phyloP scores from a whole-genome alignment of 2,888 invertebrate species.

The Rhogogaster chlorosoma region DNA sequence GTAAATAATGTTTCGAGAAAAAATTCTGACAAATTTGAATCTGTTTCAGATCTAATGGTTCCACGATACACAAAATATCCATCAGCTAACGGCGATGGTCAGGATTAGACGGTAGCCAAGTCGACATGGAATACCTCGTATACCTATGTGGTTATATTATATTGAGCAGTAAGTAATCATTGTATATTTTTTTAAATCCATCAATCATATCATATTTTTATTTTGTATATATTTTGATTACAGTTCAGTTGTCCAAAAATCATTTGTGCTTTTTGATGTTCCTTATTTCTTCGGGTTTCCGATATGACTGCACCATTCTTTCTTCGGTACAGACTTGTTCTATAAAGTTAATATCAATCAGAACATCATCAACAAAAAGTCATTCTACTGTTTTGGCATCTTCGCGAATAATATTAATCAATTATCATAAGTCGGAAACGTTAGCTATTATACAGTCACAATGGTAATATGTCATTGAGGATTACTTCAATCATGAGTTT shows the following conservation, averaged over 20 bases:
- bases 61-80: background rate
- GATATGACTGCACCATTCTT: slow-evolving; percentile 3
- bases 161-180: background rate
- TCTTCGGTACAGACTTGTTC: background rate
- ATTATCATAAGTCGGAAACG: background rate
- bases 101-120: background rate
- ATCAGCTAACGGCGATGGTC: background rate
- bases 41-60: background rate
- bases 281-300: background rate
- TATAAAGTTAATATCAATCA: background rate
- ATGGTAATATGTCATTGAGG: background rate
- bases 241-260: background rate
- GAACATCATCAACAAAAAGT: background rate
- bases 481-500: slow-evolving; percentile 31
- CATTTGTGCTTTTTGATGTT: background rate
- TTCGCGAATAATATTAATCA: background rate
- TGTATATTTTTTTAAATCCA: background rate
- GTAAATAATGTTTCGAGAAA: background rate
- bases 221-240: background rate
- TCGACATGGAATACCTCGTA: background rate
- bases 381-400: background rate
- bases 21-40: background rate
- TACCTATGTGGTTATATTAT: too few species aligned
- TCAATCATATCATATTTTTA: background rate
- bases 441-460: background rate